Base-by-base conservation (phyloP, 2,888 invertebrate species). In the Philereme transversata region DNA sequence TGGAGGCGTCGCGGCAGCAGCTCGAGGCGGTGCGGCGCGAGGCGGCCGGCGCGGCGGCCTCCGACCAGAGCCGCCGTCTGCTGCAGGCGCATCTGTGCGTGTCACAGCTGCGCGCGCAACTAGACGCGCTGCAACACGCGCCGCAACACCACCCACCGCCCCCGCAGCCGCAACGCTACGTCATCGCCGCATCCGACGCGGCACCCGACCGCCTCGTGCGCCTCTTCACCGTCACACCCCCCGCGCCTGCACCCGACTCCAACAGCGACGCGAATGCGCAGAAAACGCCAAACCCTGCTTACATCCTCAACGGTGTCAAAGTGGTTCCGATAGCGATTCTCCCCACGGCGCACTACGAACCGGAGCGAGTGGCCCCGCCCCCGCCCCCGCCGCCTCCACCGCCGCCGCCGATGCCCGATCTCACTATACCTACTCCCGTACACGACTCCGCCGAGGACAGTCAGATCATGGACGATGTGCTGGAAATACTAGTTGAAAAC, bases 401-500 rank as follows among this genome's bases (percentile, higher is more conserved):
- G 33, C 82, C 82, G 41, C 84, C 85, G 7, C 82, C 84, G 44
- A 75, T 82, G 68, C 82, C 82, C 40, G 85, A 79, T 45, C 66
- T 74, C 0, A 59, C 75, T 0, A 68, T 73, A 0, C 49, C 73
- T 3, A 63, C 80, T 5, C 71, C 80, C 4, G 65, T 83, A 1
- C 86, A 78, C 57, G 84, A 88, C 57, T 77, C 72, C 43, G 76
- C 79, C 70, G 86, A 93, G 74, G 77, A 90, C 78, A 96, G 96
- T 76, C 96, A 97, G 82, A 96, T 96, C 57, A 96, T 98, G 76
- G 97, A 97, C 79, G 98, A 99, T 84, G 98, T 99, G 0, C 90
- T 99, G 57, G 98, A 99, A 81, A 98, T 99, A 71, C 94, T 99
- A 9, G 98, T 98, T 48, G 96, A 98, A 79, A 97, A 97, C 82